Evolutionary conservation across 2,888 invertebrate species (phyloP), one percentile per base, ranked within the genome.

Genomic region (Diarsia dahlii): DNA sequence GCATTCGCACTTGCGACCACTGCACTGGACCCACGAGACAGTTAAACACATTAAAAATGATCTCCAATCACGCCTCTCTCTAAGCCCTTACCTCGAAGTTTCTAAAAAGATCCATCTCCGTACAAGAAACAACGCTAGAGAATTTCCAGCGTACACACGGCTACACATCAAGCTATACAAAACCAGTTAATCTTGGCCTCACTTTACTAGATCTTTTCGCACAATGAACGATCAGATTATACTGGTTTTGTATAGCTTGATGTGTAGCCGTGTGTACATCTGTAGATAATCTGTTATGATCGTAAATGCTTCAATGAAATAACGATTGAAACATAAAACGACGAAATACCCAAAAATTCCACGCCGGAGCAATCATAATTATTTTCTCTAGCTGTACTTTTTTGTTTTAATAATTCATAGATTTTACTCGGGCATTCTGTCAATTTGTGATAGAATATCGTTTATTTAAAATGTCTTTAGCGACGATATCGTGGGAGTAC

Each of bases 351-450:
- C n/a, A n/a, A n/a, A n/a, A n/a, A 74, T 58, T 71, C 52, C 58
- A 72, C 39, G n/a, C 23, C 48, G 3, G 81, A 58, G 63, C 69
- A 28, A 74, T 72, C 18, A 64, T 71, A 71, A 80, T 80, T 67
- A 70, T 66, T 72, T 71, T 82, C 62, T 62, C 13, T 54, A 64
- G 6, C 23, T 46, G 45, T 65, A 71, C 20, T 74, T 75, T 65
- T n/a, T n/a, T n/a, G n/a, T n/a, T n/a, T n/a, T n/a, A n/a, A n/a
- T n/a, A n/a, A 56, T 76, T 54, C 34, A 56, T 46, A 75, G 39
- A 65, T 45, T 48, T 48, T 63, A 23, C 9, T 58, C 2, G 2
- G 52, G 0, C 13, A 54, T 78, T 72, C 60, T 18, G n/a, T 66
- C n/a, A 46, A 13, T 50, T 39, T 34, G 46, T 18, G 18, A 34